Percentiles rank a stretch among this genome's conserved stretches.
Conservation (phyloP, 2,113 vertebrate species). For the Nothocercus julius region DNA sequence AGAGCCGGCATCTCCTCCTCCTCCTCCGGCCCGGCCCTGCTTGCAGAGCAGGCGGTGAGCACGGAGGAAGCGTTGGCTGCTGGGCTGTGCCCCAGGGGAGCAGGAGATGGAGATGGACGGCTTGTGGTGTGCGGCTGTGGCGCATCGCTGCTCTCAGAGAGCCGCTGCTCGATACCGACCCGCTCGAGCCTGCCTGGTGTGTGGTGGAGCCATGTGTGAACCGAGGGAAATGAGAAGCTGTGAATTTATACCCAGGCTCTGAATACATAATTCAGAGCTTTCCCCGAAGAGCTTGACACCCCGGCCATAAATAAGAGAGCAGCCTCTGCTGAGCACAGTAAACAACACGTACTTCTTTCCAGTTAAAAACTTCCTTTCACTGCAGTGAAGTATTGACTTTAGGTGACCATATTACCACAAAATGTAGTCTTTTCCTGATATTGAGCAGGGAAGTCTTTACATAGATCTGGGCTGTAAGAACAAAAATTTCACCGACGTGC, state of each 20-base stretch:
- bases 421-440: constrained; percentile 14
- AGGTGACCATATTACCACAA: constrained; percentile 38
- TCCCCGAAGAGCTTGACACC: constrained; percentile 45
- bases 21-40: background rate
- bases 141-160: constrained; percentile 13
- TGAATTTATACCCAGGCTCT: background rate
- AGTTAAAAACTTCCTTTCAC: constrained; percentile 65
- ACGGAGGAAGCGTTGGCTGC: constrained; percentile 37
- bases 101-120: constrained; percentile 56
- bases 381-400: constrained; percentile 53
- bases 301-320: constrained; percentile 44
- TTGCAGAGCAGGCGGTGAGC: background rate
- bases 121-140: constrained; percentile 63
- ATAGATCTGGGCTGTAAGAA: background rate
- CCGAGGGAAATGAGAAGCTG: background rate
- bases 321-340: background rate
- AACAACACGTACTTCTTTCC: constrained; percentile 1
- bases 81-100: background rate
- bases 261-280: constrained; percentile 43
- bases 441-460: background rate
- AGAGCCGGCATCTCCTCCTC: background rate
- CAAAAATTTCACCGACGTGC: background rate
- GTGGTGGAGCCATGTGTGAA: background rate
- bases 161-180: constrained; percentile 3
- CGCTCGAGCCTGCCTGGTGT: background rate